Evolutionary conservation across 2,888 invertebrate species (phyloP), one percentile per base, ranked within the genome.

Genomic region (Eurois occulta): DNA sequence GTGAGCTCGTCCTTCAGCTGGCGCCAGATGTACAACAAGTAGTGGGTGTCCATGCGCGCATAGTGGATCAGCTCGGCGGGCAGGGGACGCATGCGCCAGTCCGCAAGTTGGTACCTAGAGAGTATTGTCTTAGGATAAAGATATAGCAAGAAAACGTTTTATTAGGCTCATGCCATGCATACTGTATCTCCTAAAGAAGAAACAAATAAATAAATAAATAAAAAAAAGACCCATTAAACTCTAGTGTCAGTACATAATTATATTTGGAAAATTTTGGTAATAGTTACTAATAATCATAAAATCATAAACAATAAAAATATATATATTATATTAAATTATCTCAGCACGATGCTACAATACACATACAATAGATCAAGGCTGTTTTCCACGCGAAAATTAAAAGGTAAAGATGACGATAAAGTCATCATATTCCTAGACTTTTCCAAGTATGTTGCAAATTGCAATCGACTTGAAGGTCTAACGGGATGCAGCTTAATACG

Each of bases 41-140:
- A 99, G 95, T 99, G 99, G 0, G 99, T 99, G 95, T 99, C 99
- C 92, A 98, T 98, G 28, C 99, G 97, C 0, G 99, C 99, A 94
- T 99, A 99, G 55, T 96, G 94, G 18, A 98, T 94, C 88, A 99
- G 96, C 91, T 98, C 98, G 8, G 97, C 97, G 0, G 99, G 98
- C 65, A 99, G 94, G 0, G 99, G 99, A 64, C 98, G 97, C 79
- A 99, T 98, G 84, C 99, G 97, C 99, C 99, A 99, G 94, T 99
- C 99, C 0, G 99, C 99, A 77, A 99, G 95, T 93, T 99, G 99
- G 93, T 98, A 99, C 82, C 96, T 95, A 24, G 67, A 24, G 10
- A 72, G 75, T 11, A 72, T 72, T 72, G 24, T 21, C n/a, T 38
- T 38, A 35, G 1, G 13, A 60, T 62, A 11, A 62, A 62, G 10